Conservation (phyloP, 2,113 vertebrate species). For the Cynocephalus volans region DNA sequence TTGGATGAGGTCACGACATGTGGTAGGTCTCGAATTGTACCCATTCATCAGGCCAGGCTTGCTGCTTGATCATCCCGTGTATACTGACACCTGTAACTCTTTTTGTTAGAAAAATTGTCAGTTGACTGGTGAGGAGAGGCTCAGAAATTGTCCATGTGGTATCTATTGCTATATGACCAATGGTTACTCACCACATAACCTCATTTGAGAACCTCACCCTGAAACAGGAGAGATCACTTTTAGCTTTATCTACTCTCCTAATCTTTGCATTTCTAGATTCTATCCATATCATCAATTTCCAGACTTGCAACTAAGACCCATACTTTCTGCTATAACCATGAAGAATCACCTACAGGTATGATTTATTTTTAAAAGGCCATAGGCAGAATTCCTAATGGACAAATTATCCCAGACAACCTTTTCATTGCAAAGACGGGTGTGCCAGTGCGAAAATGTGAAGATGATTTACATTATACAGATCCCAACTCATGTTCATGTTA, state of each 20-base stretch:
- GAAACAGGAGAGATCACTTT: not conserved
- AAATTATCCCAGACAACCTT: constrained; percentile 60
- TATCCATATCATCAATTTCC: not conserved
- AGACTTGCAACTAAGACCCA: not conserved
- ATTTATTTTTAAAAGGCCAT: too few species aligned
- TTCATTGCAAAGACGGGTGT: constrained; percentile 35
- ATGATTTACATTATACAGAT: constrained; percentile 45
- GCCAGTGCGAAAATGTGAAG: not conserved
- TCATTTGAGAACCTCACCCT: not conserved
- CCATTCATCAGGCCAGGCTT: not conserved
- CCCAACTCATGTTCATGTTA: not conserved
- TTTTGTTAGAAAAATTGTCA: not conserved
- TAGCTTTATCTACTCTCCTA: not conserved
- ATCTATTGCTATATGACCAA: not conserved
- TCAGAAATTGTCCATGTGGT: not conserved
- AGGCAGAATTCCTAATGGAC: not conserved
- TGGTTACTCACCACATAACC: not conserved
- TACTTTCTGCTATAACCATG: not conserved
- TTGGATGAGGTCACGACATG: not conserved
- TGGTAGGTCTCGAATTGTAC: not conserved
- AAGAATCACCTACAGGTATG: not conserved
- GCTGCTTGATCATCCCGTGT: not conserved
- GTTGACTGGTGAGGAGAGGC: too few species aligned
- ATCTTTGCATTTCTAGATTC: not conserved
- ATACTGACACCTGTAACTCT: not conserved